Conservation (phyloP, 2,113 vertebrate genomes). For the Ciconia stormi region DNA sequence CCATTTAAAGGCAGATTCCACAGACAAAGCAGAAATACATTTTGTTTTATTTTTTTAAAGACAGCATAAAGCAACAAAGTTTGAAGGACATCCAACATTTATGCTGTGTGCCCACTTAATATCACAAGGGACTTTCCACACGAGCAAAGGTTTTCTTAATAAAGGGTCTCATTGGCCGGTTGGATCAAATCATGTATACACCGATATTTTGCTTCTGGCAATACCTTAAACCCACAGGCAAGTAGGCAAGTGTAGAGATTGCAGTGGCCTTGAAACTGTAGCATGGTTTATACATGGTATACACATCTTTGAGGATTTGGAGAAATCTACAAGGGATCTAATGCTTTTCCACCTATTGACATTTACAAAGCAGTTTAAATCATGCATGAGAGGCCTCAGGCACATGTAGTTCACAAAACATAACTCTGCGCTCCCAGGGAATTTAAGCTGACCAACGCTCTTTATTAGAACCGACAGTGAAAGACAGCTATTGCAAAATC, state of each 20-base stretch:
- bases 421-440: constrained; percentile 76
- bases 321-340: constrained; percentile 82
- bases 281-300: constrained; percentile 75
- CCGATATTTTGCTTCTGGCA: constrained; percentile 81
- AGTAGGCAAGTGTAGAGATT: constrained; percentile 79
- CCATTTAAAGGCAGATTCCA: background rate
- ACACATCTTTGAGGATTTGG: constrained; percentile 80
- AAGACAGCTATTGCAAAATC: constrained; percentile 78
- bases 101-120: constrained; percentile 49
- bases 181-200: constrained; percentile 74
- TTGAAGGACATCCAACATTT: constrained; percentile 75
- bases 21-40: constrained; percentile 2
- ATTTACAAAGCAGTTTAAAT: constrained; percentile 91
- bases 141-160: constrained; percentile 71
- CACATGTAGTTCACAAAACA: constrained; percentile 81
- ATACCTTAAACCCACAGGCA: constrained; percentile 74
- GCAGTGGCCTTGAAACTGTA: constrained; percentile 79
- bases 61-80: constrained; percentile 63
- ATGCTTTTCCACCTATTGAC: constrained; percentile 86
- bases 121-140: constrained; percentile 41
- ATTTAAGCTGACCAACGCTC: constrained; percentile 81
- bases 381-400: constrained; percentile 88
- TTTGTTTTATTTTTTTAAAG: constrained; percentile 37
- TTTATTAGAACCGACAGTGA: constrained; percentile 88
- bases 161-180: constrained; percentile 71